Evolutionary conservation across 2,888 invertebrate species (phyloP), one percentile per base, ranked within the genome.

Genomic region (Nymphalis c-album): DNA sequence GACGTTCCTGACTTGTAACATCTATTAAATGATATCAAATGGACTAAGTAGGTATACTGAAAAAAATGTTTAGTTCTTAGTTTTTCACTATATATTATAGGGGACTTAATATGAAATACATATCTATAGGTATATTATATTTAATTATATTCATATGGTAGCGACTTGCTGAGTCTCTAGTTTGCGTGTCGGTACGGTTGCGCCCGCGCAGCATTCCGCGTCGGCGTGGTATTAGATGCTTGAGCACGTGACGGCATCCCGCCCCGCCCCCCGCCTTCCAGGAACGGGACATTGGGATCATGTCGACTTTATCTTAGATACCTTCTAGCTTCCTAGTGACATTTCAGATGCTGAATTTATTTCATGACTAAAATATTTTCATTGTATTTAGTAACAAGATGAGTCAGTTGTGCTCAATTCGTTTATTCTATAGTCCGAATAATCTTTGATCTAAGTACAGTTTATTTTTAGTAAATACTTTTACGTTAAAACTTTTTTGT

Each of bases 211-310:
- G 59, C 60, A 63, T 71, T 62, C 77, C 75, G 71, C 78, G 75
- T 71, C 77, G 76, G 72, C 73, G 69, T 68, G 69, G 73, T 87
- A 87, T 89, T 88, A 76, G 87, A 89, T 88, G 81, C 80, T 80
- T 82, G 78, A 78, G 85, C 85, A 87, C 90, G 90, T 91, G 90
- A 87, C 80, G 88, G 87, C 81, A 88, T 86, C 74, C 69, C 75
- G 72, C 67, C 72, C 76, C 73, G 71, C 68, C 71, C 67, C 67
- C 66, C 70, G 64, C 73, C 63, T 68, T 68, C 26, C 60, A 35
- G 31, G 78, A 78, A 75, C 75, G 70, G 73, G 71, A 73, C 77
- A 75, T 73, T 71, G 62, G 64, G 64, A 71, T 70, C 66, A 68
- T 69, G 66, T 64, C 62, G 59, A 67, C 61, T 60, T 69, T 71